Evolutionary conservation across 1,140 invertebrate species (phyloP).

Genomic region (Eubasilissa regina): DNA sequence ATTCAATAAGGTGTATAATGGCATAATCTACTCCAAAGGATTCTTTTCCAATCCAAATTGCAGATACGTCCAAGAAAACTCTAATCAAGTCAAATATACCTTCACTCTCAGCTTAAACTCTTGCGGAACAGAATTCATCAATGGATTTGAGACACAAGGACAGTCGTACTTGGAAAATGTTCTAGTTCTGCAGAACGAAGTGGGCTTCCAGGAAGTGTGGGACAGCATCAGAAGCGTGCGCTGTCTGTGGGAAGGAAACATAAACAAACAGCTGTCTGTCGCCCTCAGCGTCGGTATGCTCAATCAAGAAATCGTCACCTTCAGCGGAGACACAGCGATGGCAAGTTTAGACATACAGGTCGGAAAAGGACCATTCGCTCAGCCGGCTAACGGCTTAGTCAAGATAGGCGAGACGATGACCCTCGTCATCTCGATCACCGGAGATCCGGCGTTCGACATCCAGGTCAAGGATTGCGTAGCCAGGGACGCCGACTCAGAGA

Average conservation of each 20-base stretch:
- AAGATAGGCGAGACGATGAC: constrained; percentile 90
- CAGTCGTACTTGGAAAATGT: constrained; percentile 88
- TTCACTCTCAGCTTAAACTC: constrained; percentile 85
- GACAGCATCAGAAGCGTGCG: constrained; percentile 84
- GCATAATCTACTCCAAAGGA: constrained; percentile 88
- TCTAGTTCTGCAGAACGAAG: constrained; percentile 85
- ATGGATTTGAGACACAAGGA: constrained; percentile 82
- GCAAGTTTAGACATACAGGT: constrained; percentile 86
- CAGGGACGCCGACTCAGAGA: constrained; percentile 77
- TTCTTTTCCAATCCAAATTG: constrained; percentile 81
- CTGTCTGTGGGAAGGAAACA: constrained; percentile 87
- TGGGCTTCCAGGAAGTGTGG: constrained; percentile 88
- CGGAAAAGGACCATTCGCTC: constrained; percentile 85
- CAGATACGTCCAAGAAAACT: constrained; percentile 81
- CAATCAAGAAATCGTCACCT: constrained; percentile 85
- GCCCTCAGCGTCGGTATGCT: constrained; percentile 86
- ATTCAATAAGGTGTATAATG: constrained; percentile 84
- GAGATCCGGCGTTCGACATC: constrained; percentile 86
- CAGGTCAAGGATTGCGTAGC: constrained; percentile 85
- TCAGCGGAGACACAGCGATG: constrained; percentile 87
- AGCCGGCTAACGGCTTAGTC: constrained; percentile 82
- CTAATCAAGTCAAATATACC: constrained; percentile 78
- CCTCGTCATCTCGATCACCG: constrained; percentile 86
- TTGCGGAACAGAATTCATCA: constrained; percentile 87
- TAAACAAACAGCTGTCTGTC: constrained; percentile 82